phyloP scores from a whole-genome alignment of 37 sponge, comb jelly and placozoan species.

The Chondrosia reniformis region DNA sequence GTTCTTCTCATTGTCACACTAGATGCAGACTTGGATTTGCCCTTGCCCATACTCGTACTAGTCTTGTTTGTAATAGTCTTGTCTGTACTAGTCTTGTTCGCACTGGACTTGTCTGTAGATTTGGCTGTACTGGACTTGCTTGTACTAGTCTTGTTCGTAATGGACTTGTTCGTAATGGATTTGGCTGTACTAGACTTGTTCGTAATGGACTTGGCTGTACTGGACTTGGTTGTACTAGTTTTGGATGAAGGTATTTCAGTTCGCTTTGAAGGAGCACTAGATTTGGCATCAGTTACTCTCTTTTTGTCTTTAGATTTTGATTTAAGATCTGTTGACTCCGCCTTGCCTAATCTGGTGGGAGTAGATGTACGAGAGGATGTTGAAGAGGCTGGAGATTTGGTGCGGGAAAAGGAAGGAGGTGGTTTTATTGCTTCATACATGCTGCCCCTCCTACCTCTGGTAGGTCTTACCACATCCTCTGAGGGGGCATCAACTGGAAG shows the following conservation, averaged over 20 bases:
- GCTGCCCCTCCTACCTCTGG: background rate
- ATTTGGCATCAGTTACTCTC: too few relatives aligned
- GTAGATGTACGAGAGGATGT: background rate
- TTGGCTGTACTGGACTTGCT: background rate
- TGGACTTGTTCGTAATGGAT: background rate
- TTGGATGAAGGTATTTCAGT: background rate
- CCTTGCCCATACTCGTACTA: too few relatives aligned
- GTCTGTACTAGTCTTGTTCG: background rate
- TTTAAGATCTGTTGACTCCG: too few relatives aligned
- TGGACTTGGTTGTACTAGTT: background rate
- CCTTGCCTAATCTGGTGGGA: too few relatives aligned
- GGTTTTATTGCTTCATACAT: slow-evolving; percentile 17
- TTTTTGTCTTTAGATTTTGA: too few relatives aligned
- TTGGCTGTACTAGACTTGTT: background rate
- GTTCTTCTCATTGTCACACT: background rate
- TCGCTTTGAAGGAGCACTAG: too few relatives aligned
- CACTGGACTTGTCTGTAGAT: background rate
- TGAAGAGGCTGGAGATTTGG: slow-evolving; percentile 1
- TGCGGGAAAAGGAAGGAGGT: background rate
- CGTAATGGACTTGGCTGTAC: background rate
- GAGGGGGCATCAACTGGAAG: background rate
- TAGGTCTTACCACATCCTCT: background rate
- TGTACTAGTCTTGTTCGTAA: background rate
- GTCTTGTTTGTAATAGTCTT: too few relatives aligned
- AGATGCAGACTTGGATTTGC: background rate